phyloP scores from a whole-genome alignment of 2,888 invertebrate species.

The Drosophila colorata region DNA sequence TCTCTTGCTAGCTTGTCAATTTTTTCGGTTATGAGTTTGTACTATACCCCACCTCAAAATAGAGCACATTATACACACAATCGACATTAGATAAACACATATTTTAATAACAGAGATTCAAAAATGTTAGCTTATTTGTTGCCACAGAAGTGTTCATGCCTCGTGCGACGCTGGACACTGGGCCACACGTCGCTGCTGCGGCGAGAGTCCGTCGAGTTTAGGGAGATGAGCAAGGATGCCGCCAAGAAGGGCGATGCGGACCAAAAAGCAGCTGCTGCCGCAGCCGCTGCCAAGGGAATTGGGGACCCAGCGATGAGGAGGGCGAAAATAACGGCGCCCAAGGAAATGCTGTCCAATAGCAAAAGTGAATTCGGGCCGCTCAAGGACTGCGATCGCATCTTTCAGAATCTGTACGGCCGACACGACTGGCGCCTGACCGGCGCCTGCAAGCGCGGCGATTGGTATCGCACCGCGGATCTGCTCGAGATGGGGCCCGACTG shows the following conservation, averaged over 20 bases:
- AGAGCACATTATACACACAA: neutral
- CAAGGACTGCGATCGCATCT: constrained; percentile 96
- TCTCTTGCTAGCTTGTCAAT: neutral
- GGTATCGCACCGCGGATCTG: constrained; percentile 99
- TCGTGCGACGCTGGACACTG: neutral
- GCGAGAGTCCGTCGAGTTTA: neutral
- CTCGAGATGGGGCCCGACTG: constrained; percentile 96
- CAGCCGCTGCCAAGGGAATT: no score
- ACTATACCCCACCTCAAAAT: no score
- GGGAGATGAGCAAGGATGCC: neutral
- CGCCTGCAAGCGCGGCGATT: constrained; percentile 95
- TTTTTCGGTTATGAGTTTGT: neutral
- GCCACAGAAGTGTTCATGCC: neutral
- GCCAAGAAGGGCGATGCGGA: neutral
- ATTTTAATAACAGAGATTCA: neutral
- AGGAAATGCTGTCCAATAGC: constrained; percentile 86
- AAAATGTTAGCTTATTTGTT: constrained; percentile 16
- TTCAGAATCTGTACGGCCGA: constrained; percentile 98
- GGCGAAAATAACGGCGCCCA: constrained; percentile 82
- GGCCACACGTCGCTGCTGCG: neutral
- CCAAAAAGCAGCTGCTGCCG: no score
- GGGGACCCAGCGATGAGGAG: no score
- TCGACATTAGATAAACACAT: neutral
- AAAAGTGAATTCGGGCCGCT: constrained; percentile 89
- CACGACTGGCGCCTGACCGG: constrained; percentile 98